Evolutionary conservation across 2,113 vertebrate genomes (phyloP), one percentile per base, ranked within the genome.

Genomic region (Dendropsophus ebraccatus): DNA sequence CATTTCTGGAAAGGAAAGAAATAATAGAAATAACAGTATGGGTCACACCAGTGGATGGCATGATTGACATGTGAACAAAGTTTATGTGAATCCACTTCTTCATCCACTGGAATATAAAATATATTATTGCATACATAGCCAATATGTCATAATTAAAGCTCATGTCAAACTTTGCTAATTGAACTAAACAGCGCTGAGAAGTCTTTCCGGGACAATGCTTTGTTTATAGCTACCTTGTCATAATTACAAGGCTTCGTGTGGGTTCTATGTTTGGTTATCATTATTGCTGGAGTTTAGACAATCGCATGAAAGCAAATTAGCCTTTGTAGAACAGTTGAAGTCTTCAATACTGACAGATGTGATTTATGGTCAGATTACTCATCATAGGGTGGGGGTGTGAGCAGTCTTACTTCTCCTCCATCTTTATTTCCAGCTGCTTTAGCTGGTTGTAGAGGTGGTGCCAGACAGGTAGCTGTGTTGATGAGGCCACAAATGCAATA

Each of bases 141-240:
- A 67, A 86, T 86, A 86, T 23, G 78, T 86, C 84, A 81, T 81
- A 81, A 86, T 86, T 86, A 86, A 80, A 74, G 41, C 85, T 60
- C 85, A 86, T 74, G 85, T 81, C 85, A 86, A 86, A 86, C 85
- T 81, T 74, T 81, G 28, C 52, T 86, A 86, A 86, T 81, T 81
- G 77, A 86, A 86, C 85, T 74, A 86, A 86, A 86, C 85, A 86
- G 78, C 77, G 62, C 54, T 4, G 52, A 60, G 78, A 81, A 73
- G 85, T 74, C 77, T 86, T 81, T 86, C 85, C 78, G 85, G 85
- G 85, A 86, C 85, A 86, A 86, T 86, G 85, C 77, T 80, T 81
- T 86, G 85, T 86, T 81, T 86, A 81, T 86, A 86, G 85, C 85
- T 86, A 81, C 85, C 85, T 86, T 81, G 85, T 86, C 78, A 86